A percentile compares a stretch with the other conserved stretches of the same genome.
Evolutionary conservation across 2,888 invertebrate species (phyloP).

Genomic region (Petrophora chlorosata): DNA sequence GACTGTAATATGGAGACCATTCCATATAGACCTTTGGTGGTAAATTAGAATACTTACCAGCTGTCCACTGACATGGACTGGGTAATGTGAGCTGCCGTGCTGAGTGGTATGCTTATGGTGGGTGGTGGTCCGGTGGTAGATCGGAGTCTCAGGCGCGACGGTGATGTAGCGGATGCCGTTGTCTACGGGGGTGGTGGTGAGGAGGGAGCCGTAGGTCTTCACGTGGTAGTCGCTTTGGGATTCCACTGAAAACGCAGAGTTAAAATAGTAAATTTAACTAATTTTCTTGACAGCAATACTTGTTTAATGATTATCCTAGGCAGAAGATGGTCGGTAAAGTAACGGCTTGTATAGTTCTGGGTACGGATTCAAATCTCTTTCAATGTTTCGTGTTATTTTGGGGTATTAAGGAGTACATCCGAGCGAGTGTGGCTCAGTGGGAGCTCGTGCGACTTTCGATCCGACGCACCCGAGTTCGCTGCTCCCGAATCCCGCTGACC

Average conservation of each 20-base stretch:
- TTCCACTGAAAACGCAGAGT: slow-evolving; percentile 86
- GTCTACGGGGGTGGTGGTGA: slow-evolving; percentile 72
- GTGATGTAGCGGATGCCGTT: slow-evolving; percentile 76
- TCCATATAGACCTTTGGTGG: too few species aligned
- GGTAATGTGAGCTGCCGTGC: slow-evolving; percentile 45
- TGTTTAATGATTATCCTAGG: neutral
- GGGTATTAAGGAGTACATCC: too few species aligned
- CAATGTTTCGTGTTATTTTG: too few species aligned
- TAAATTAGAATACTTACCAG: slow-evolving; percentile 18
- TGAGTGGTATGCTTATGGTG: slow-evolving; percentile 71
- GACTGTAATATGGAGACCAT: too few species aligned
- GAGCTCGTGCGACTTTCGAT: too few species aligned
- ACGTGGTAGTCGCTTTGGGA: slow-evolving; percentile 94
- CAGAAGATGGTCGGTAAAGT: too few species aligned
- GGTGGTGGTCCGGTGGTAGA: slow-evolving; percentile 72
- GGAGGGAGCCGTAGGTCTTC: slow-evolving; percentile 74
- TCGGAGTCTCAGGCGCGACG: slow-evolving; percentile 66
- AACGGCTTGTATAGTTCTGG: too few species aligned
- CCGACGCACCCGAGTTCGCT: too few species aligned
- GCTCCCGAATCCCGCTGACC: too few species aligned
- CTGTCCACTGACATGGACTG: slow-evolving; percentile 41
- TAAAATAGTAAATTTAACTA: neutral
- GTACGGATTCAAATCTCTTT: too few species aligned
- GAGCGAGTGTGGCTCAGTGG: too few species aligned
- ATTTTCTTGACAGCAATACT: too few species aligned